phyloP scores from a whole-genome alignment of 1,140 invertebrate genomes.

The Ruditapes philippinarum region DNA sequence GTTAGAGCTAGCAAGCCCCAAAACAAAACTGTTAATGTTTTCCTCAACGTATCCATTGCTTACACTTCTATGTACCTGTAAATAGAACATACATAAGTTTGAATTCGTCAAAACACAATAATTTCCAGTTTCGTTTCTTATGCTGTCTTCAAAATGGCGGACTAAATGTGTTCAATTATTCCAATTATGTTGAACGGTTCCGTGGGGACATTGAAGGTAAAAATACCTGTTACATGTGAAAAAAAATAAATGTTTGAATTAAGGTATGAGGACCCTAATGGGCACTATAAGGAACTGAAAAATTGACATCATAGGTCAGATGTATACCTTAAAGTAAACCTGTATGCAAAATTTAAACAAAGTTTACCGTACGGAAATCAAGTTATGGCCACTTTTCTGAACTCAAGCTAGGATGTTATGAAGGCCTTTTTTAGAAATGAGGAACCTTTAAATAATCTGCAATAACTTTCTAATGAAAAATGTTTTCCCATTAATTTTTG shows the following conservation, averaged over 20 bases:
- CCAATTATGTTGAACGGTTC: slow-evolving; percentile 54
- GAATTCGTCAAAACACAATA: background rate
- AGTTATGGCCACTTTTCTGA: no score
- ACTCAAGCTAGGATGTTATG: no score
- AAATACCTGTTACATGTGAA: slow-evolving; percentile 49
- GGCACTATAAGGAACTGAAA: no score
- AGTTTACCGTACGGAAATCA: no score
- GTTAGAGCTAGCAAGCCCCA: slow-evolving; percentile 45
- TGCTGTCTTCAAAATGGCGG: slow-evolving; percentile 58
- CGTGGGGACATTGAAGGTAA: background rate
- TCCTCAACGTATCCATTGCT: slow-evolving; percentile 28
- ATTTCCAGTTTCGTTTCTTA: slow-evolving; percentile 45
- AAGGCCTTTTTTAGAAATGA: no score
- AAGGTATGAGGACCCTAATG: no score
- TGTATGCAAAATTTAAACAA: no score
- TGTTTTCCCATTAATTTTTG: no score
- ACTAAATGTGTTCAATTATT: slow-evolving; percentile 62
- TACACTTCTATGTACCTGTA: slow-evolving; percentile 25
- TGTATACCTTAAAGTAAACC: no score
- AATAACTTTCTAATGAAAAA: no score
- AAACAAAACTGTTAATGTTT: slow-evolving; percentile 29
- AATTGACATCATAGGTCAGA: no score
- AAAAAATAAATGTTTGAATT: background rate
- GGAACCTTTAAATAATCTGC: no score
- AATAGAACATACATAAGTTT: background rate